Conservation (phyloP, 2,113 vertebrate genomes). For the Crotalus helleri region DNA sequence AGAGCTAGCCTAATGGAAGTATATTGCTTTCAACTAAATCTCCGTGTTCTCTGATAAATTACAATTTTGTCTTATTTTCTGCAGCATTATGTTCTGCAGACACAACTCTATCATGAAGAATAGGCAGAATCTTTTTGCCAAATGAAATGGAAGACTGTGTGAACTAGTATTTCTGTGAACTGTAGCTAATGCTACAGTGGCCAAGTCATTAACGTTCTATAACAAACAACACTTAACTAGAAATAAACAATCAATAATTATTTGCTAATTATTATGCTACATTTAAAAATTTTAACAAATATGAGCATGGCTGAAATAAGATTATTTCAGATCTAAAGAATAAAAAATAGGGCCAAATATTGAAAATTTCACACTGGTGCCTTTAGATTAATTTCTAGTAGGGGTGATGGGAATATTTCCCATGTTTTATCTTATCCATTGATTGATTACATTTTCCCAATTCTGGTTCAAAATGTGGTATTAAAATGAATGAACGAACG, state of each 20-base stretch:
- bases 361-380: background rate
- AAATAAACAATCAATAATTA: background rate
- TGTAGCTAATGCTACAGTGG: background rate
- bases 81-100: background rate
- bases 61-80: background rate
- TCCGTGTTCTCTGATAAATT: background rate
- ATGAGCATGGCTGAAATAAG: background rate
- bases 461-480: background rate
- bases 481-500: background rate
- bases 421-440: background rate
- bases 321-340: background rate
- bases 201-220: background rate
- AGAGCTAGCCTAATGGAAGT: background rate
- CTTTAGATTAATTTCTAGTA: background rate
- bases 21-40: background rate
- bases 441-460: background rate
- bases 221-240: background rate
- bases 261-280: background rate
- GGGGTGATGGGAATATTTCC: background rate
- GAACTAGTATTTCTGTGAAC: background rate
- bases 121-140: background rate
- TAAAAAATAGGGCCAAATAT: background rate
- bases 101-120: background rate
- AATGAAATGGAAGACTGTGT: background rate
- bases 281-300: background rate